These are phyloP conservation scores for Pseudorasbora parva DNA, from an alignment of 2,113 vertebrate genomes.

Conservation along the genomic window DNA sequence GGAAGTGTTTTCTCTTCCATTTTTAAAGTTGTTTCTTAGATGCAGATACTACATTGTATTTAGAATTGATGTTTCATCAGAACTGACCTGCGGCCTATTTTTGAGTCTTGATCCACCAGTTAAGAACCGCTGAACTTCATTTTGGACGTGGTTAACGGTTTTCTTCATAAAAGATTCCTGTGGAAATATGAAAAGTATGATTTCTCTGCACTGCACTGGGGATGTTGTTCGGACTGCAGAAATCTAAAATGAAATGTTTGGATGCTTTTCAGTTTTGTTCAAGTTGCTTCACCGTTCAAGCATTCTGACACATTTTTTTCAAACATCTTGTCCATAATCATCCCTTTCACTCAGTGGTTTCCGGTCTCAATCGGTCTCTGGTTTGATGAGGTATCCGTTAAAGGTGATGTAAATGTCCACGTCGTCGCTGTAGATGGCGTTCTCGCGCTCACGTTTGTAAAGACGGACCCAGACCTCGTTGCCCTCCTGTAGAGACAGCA, in stretches of 20 bases:
- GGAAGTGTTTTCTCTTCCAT: too few relatives aligned
- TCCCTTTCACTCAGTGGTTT: not conserved
- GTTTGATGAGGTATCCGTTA: conserved; percentile 88
- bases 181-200: not conserved
- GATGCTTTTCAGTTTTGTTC: not conserved
- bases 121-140: not conserved
- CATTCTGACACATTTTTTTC: not conserved
- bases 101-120: not conserved
- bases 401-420: conserved; percentile 94
- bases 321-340: not conserved
- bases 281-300: not conserved
- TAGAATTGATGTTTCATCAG: not conserved
- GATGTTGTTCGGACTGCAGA: not conserved
- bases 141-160: not conserved
- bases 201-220: not conserved
- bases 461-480: conserved; percentile 91
- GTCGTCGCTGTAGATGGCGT: conserved; percentile 92
- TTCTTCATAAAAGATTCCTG: not conserved
- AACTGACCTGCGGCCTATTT: not conserved
- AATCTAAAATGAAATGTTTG: not conserved
- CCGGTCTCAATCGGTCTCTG: conserved; percentile 67
- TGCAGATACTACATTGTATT: too few relatives aligned
- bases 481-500: conserved; percentile 80
- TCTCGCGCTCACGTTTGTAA: conserved; percentile 90
- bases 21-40: too few relatives aligned